A percentile compares a stretch with the other conserved stretches of the same genome.
Conservation (phyloP, 2,113 vertebrate genomes). For the Sylvia atricapilla region DNA sequence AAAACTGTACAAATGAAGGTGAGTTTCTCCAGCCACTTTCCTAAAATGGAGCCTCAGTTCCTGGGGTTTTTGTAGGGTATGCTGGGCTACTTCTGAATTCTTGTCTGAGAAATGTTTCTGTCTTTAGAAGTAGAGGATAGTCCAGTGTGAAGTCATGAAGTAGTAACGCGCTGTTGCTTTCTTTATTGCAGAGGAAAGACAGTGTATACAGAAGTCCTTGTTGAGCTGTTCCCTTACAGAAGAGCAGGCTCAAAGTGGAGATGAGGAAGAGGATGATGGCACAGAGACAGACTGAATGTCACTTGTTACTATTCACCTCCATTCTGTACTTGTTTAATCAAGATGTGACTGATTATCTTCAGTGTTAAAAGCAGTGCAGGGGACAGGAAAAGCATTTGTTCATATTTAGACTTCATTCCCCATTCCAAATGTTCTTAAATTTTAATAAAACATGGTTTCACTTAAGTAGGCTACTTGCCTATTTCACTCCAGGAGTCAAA, state of each 20-base stretch:
- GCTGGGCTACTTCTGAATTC: neutral
- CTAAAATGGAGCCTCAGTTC: rapidly evolving
- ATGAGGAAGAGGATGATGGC: constrained; percentile 51
- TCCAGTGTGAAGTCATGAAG: neutral
- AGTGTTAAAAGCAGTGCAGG: neutral
- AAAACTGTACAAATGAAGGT: constrained; percentile 85
- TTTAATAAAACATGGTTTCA: neutral
- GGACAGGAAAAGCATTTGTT: neutral
- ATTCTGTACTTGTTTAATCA: neutral
- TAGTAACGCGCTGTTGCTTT: neutral
- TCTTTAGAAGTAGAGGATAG: neutral
- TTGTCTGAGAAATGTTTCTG: neutral
- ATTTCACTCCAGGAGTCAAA: neutral
- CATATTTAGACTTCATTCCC: neutral
- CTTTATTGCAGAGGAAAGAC: constrained; percentile 78
- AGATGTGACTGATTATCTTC: neutral
- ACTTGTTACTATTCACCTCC: neutral
- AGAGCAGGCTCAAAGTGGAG: constrained; percentile 16
- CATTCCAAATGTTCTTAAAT: neutral
- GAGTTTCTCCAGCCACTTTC: neutral
- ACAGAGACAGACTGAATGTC: constrained; percentile 56
- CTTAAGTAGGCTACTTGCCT: neutral
- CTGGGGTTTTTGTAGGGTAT: neutral
- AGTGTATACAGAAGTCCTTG: constrained; percentile 77
- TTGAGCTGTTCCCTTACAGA: constrained; percentile 76